A percentile compares a stretch with the other conserved stretches of the same genome.
Conservation (phyloP, 2,113 vertebrate genomes). For the Vireo altiloquus region DNA sequence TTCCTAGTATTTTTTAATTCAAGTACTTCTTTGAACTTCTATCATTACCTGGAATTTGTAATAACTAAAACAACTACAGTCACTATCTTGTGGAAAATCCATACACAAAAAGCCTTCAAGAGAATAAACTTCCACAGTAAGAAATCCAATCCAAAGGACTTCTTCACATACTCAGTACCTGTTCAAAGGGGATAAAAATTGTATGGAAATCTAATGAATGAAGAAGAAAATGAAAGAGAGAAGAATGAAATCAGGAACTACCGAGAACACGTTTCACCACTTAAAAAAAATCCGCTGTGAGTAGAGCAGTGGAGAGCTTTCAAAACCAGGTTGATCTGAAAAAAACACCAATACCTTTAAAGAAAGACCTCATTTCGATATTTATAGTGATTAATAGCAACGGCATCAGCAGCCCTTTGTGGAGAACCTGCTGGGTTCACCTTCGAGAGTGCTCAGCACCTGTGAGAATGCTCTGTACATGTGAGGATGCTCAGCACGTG, state of each 20-base stretch:
- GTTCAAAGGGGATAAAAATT: neutral
- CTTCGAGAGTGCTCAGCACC: accelerated
- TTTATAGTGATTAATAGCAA: neutral
- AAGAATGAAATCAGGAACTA: neutral
- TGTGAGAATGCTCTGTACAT: neutral
- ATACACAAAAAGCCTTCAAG: neutral
- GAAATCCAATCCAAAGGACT: neutral
- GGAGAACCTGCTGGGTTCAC: neutral
- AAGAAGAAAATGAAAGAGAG: too few relatives aligned
- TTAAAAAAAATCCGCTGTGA: neutral
- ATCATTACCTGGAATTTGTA: neutral
- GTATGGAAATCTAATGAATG: neutral
- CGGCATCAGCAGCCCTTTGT: neutral
- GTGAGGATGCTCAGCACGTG: neutral
- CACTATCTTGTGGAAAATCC: neutral
- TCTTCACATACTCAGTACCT: neutral
- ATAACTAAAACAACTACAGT: neutral
- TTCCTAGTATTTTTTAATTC: neutral
- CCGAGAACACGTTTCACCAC: neutral
- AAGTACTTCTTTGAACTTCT: neutral
- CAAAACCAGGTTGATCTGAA: neutral
- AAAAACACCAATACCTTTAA: neutral
- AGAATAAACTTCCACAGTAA: neutral
- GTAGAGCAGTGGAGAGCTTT: neutral
- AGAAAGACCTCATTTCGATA: neutral